Conservation (phyloP, 1,140 invertebrate genomes). For the Drosophila persimilis region DNA sequence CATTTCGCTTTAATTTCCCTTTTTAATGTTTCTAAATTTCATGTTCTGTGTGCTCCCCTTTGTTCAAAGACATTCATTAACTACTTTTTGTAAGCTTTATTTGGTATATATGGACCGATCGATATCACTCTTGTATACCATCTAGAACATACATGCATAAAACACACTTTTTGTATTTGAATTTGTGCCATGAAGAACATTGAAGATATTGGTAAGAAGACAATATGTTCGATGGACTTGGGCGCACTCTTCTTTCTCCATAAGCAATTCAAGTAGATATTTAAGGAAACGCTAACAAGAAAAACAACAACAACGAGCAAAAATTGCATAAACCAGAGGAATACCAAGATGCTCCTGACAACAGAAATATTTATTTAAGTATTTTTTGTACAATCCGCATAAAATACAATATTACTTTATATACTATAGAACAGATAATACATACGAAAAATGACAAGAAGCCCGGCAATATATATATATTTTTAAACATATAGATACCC, state of each 20-base stretch:
- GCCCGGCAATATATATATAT: slow-evolving; percentile 46
- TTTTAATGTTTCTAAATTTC: slow-evolving; percentile 36
- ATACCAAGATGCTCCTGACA: slow-evolving; percentile 24
- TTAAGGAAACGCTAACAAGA: slow-evolving; percentile 24
- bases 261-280: slow-evolving; percentile 47
- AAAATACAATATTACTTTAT: slow-evolving; percentile 48
- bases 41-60: slow-evolving; percentile 9
- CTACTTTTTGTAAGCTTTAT: slow-evolving; percentile 59
- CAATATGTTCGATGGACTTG: slow-evolving; percentile 67
- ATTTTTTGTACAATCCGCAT: slow-evolving; percentile 65
- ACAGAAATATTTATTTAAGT: slow-evolving; percentile 63
- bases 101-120: slow-evolving; percentile 36
- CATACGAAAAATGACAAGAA: slow-evolving; percentile 24
- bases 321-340: slow-evolving; percentile 20
- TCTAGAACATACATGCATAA: slow-evolving; percentile 57
- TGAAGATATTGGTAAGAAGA: slow-evolving; percentile 45
- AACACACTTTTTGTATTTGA: slow-evolving; percentile 25
- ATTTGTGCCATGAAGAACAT: slow-evolving; percentile 52
- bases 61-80: slow-evolving; percentile 6
- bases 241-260: slow-evolving; percentile 17
- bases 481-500: slow-evolving; percentile 31
- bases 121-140: slow-evolving; percentile 35
- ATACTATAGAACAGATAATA: slow-evolving; percentile 24
- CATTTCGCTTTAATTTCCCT: not conserved
- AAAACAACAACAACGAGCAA: slow-evolving; percentile 35